These are phyloP conservation scores for Mya arenaria DNA, from an alignment of 1,140 invertebrate species.

Conservation along the genomic window DNA sequence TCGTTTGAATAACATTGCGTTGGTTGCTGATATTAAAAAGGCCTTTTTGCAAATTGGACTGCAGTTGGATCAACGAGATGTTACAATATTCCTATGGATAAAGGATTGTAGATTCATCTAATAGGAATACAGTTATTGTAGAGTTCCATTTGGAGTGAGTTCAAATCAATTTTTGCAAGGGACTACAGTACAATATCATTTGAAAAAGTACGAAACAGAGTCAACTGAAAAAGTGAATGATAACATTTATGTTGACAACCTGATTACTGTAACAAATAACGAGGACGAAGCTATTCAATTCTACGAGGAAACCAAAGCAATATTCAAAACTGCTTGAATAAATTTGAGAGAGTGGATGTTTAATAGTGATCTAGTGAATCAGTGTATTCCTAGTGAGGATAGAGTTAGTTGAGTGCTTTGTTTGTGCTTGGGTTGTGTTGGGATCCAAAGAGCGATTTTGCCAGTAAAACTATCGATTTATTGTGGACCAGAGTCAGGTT, in stretches of 20 bases:
- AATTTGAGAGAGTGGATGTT: background rate
- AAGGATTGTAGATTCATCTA: background rate
- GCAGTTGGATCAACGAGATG: background rate
- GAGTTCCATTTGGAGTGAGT: background rate
- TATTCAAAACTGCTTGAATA: background rate
- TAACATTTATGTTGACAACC: background rate
- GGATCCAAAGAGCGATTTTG: background rate
- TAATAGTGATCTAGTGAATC: background rate
- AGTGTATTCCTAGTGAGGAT: background rate
- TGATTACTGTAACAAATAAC: background rate
- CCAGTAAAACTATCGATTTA: background rate
- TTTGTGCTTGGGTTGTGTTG: background rate
- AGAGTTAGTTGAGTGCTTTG: background rate
- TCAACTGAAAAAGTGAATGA: background rate
- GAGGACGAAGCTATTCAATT: background rate
- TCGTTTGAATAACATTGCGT: background rate
- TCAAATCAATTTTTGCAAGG: background rate
- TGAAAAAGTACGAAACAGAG: background rate
- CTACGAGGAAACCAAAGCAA: background rate
- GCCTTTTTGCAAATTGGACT: background rate
- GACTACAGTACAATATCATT: background rate
- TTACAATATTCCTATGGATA: background rate
- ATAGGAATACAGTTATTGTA: background rate
- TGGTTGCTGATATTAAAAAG: background rate
- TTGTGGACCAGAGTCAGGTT: no score